Conservation (phyloP, 2,797 vertebrate species). For the Enteromius treurensis region DNA sequence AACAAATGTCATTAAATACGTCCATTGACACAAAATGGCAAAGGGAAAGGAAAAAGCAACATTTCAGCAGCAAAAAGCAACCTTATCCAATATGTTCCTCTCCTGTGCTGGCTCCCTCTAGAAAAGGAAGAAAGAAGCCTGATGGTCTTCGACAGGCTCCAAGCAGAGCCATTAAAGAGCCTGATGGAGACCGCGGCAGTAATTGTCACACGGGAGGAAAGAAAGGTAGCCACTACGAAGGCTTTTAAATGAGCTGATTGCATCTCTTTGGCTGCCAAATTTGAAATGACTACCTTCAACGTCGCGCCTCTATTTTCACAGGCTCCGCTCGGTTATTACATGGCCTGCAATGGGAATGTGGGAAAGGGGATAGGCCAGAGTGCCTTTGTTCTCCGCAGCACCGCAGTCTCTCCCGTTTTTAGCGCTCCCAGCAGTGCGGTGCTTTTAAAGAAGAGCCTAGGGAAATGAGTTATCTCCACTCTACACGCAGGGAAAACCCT, state of each 20-base stretch:
- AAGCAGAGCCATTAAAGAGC: constrained; percentile 61
- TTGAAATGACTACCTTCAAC: constrained; percentile 66
- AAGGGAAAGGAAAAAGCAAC: background rate
- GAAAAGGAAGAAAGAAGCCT: constrained; percentile 25
- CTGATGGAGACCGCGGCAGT: constrained; percentile 60
- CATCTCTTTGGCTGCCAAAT: constrained; percentile 70
- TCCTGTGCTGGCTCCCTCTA: constrained; percentile 17
- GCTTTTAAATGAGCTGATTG: constrained; percentile 64
- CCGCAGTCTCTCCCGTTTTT: constrained; percentile 26
- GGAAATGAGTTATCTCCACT: constrained; percentile 72
- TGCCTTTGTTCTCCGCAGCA: constrained; percentile 65
- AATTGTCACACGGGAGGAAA: constrained; percentile 60
- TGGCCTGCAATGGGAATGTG: constrained; percentile 63
- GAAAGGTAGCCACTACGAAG: constrained; percentile 28
- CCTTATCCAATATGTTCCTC: background rate
- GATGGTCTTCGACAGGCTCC: constrained; percentile 39
- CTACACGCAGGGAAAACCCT: constrained; percentile 65
- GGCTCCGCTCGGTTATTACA: constrained; percentile 58
- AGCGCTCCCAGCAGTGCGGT: constrained; percentile 36
- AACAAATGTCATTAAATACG: background rate
- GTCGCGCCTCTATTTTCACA: constrained; percentile 18
- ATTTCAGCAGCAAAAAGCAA: constrained; percentile 20
- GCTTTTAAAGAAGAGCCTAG: constrained; percentile 66
- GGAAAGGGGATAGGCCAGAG: constrained; percentile 33
- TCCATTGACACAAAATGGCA: background rate